Conservation (phyloP, 2,888 invertebrate genomes). For the Trileptium ribeirensis region DNA sequence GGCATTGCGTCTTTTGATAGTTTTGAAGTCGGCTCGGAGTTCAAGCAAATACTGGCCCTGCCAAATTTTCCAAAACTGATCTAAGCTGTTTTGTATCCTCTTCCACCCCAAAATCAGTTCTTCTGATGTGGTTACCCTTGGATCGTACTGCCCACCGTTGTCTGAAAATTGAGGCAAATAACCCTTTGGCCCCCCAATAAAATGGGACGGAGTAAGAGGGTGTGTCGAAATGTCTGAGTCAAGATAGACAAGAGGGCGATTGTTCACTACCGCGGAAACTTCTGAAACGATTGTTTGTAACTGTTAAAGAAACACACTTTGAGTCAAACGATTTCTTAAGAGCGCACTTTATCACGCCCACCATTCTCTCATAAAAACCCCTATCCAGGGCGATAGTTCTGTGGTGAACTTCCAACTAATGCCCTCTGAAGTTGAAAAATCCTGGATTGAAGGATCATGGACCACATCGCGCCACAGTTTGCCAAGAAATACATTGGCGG, state of each 20-base stretch:
- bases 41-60: background rate
- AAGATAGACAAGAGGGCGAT: background rate
- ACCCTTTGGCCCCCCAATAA: background rate
- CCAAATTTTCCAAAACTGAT: conserved; percentile 3
- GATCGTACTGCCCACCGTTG: no score
- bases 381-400: background rate
- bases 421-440: background rate
- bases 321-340: background rate
- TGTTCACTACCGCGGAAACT: conserved; percentile 1
- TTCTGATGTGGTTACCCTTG: background rate
- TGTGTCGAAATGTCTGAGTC: background rate
- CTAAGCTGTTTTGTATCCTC: background rate
- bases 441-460: background rate
- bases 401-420: background rate
- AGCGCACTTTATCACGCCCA: background rate
- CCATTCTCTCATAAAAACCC: background rate
- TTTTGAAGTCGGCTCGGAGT: background rate
- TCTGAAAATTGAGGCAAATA: background rate
- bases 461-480: conserved; percentile 35
- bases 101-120: background rate
- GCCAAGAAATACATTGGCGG: background rate
- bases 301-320: background rate
- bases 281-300: conserved; percentile 3
- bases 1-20: background rate
- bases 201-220: background rate